phyloP scores from a whole-genome alignment of 2,888 invertebrate species.

The Drepana falcataria region DNA sequence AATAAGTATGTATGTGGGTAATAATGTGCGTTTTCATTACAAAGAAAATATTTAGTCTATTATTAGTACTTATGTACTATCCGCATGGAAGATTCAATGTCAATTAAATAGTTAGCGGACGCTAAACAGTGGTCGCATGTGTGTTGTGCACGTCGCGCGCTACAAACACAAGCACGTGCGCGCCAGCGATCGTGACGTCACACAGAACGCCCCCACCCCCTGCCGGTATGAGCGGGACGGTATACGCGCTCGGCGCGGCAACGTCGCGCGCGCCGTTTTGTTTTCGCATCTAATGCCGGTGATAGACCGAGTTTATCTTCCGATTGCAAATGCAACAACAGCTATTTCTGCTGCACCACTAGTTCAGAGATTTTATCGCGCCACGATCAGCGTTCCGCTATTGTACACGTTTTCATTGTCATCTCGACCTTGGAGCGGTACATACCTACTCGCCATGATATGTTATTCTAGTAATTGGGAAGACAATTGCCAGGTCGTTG shows the following conservation, averaged over 20 bases:
- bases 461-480: conserved; percentile 19
- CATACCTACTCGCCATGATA: conserved; percentile 7
- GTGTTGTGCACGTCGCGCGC: conserved; percentile 57
- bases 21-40: no score
- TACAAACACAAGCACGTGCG: conserved; percentile 77
- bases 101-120: conserved; percentile 44
- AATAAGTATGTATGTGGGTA: no score
- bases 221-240: conserved; percentile 49
- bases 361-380: conserved; percentile 36
- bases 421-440: conserved; percentile 43
- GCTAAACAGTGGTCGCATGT: conserved; percentile 50
- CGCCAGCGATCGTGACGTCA: conserved; percentile 61
- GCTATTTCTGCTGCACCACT: conserved; percentile 56
- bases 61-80: conserved; percentile 11
- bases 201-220: conserved; percentile 58
- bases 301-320: conserved; percentile 73
- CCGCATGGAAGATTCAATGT: conserved; percentile 42
- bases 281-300: conserved; percentile 64
- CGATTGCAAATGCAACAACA: conserved; percentile 69
- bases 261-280: conserved; percentile 67
- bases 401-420: conserved; percentile 46
- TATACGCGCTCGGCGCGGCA: conserved; percentile 47
- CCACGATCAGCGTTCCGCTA: conserved; percentile 33
- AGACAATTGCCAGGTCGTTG: conserved; percentile 9
- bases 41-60: not conserved